phyloP scores from a whole-genome alignment of 2,113 vertebrate species.

The Phoenicopterus ruber region DNA sequence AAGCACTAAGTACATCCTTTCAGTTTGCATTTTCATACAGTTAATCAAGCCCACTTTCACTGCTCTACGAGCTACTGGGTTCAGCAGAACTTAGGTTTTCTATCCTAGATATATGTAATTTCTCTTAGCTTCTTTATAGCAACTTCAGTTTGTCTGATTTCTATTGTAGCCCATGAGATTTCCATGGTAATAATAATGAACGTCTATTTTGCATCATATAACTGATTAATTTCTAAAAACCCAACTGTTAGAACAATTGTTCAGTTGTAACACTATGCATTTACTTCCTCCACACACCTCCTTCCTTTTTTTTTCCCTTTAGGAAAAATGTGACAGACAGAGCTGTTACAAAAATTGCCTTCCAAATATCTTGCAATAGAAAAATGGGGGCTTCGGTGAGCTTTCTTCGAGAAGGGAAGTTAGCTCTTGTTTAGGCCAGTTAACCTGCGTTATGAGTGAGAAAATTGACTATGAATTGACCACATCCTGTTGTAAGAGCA shows the following conservation, averaged over 20 bases:
- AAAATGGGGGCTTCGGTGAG: background rate
- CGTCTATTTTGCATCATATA: background rate
- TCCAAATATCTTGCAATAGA: background rate
- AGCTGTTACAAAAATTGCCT: background rate
- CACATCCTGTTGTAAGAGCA: background rate
- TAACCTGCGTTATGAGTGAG: background rate
- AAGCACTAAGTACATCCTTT: background rate
- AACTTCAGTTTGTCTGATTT: background rate
- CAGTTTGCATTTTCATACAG: background rate
- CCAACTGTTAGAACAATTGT: background rate
- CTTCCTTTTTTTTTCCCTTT: background rate
- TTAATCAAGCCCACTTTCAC: background rate
- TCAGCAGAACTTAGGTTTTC: background rate
- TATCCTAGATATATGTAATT: background rate
- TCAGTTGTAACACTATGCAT: background rate
- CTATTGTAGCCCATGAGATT: background rate
- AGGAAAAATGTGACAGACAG: background rate
- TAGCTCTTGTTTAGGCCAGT: background rate
- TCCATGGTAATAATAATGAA: background rate
- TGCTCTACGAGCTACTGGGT: background rate
- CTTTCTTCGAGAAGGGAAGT: background rate
- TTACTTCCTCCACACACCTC: background rate
- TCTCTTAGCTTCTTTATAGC: background rate
- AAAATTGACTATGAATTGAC: background rate
- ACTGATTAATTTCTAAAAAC: background rate